Base-by-base conservation (phyloP, 2,797 vertebrate genomes). In the Vultur gryphus region DNA sequence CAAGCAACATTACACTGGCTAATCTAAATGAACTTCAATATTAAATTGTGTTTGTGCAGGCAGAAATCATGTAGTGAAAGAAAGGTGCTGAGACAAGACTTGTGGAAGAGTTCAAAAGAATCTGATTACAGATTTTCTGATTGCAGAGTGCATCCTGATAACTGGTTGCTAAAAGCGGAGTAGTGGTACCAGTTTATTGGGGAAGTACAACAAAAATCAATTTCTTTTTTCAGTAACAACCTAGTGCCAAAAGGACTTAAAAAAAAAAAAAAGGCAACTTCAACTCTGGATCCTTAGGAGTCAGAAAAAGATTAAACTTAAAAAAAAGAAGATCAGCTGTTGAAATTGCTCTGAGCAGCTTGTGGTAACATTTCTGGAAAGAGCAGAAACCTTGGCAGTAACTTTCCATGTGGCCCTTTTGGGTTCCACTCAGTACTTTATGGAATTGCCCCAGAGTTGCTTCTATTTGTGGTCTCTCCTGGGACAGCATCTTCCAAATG, bases 11-110 rank as follows among this genome's bases (percentile, higher is more conserved):
- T 81, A 69, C 59, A 39, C 83, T 54, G 35, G 33, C 57, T 95
- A 75, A 95, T 95, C 75, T 89, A 92, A 73, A 93, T 67, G 59
- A 97, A 85, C 67, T 91, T 73, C 81, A 69, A 44, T 84, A 83
- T 89, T 67, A 92, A 95, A 89, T 87, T 87, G 72, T 92, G 93
- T 92, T 89, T 87, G 49, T 91, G 92, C 78, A 87, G 89, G 72
- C 82, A 93, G 84, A 95, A 97, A 91, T 87, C 65, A 75, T 1
- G 2, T 31, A 72, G 52, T 58, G 71, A 94, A 81, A 89, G 69
- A 85, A 86, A 91, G 87, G 89, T 90, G 87, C 72, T 89, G 65
- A 61, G 76, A 88, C 76, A 84, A 90, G 84, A 80, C 49, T 91
- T 41, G 2, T 25, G 75, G 37, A 85, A 94, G 83, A 84, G 54